Percentiles rank a stretch among this genome's conserved stretches.
phyloP scores from a whole-genome alignment of 2,797 vertebrate genomes.

The Anolis apletophallus region DNA sequence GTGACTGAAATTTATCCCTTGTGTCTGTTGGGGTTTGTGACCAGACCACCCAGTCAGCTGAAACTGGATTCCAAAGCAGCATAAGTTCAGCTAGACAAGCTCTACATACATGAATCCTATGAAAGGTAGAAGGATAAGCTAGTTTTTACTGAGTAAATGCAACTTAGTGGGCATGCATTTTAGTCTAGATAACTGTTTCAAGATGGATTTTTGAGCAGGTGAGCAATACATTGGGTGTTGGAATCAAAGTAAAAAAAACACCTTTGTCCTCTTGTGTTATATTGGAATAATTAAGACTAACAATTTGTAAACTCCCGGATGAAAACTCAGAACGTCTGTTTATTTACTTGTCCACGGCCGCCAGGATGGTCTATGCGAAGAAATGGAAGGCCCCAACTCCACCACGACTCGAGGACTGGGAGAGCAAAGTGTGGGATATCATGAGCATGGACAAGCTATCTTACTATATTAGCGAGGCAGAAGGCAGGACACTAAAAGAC shows the following conservation, averaged over 20 bases:
- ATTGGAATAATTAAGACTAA: not conserved
- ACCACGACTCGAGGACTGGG: no score
- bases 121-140: not conserved
- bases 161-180: not conserved
- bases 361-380: no score
- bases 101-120: not conserved
- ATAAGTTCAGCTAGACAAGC: slow-evolving; percentile 1
- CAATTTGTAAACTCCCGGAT: no score
- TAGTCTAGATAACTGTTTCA: slow-evolving; percentile 1
- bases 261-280: slow-evolving; percentile 38
- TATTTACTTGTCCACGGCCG: no score
- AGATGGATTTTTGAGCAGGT: no score
- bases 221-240: slow-evolving; percentile 28
- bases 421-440: no score
- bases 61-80: not conserved
- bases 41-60: slow-evolving; percentile 21
- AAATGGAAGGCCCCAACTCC: no score
- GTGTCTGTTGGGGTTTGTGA: slow-evolving; percentile 1
- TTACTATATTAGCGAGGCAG: no score
- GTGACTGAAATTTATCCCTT: not conserved
- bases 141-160: not conserved
- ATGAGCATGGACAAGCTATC: no score
- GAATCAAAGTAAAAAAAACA: not conserved
- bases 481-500: no score
- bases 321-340: no score